Evolutionary conservation across 2,113 vertebrate species (phyloP).

Genomic region (Nycticorax nycticorax): DNA sequence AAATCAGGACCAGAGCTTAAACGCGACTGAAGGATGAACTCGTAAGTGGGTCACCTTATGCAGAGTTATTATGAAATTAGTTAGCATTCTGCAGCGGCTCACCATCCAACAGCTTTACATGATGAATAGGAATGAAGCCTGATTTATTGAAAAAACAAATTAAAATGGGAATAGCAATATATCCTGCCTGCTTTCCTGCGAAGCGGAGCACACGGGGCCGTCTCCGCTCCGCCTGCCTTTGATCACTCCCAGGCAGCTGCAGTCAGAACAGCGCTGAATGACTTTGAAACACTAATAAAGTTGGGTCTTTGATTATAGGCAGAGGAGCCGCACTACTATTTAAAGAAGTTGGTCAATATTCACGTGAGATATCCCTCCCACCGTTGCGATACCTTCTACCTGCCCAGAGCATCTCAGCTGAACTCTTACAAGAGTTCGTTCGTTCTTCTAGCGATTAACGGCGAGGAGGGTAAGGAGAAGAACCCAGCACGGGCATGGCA

Average conservation of each 20-base stretch:
- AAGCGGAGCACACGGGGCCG: neutral
- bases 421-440: neutral
- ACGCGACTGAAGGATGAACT: conserved; percentile 64
- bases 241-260: conserved; percentile 20
- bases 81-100: conserved; percentile 62
- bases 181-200: neutral
- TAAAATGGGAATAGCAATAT: conserved; percentile 15
- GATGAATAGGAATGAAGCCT: conserved; percentile 54
- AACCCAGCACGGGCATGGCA: neutral
- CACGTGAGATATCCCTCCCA: neutral
- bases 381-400: neutral
- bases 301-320: neutral
- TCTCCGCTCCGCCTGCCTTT: neutral
- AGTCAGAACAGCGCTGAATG: neutral
- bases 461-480: neutral
- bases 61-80: conserved; percentile 66
- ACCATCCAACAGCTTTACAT: conserved; percentile 50
- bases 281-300: conserved; percentile 14
- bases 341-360: neutral
- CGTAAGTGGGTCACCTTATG: conserved; percentile 72
- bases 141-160: conserved; percentile 63
- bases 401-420: neutral
- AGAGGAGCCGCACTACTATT: neutral
- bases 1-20: conserved; percentile 66
- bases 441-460: neutral